Conservation (phyloP, 2,888 invertebrate species). For the Anagyrus pseudococci region DNA sequence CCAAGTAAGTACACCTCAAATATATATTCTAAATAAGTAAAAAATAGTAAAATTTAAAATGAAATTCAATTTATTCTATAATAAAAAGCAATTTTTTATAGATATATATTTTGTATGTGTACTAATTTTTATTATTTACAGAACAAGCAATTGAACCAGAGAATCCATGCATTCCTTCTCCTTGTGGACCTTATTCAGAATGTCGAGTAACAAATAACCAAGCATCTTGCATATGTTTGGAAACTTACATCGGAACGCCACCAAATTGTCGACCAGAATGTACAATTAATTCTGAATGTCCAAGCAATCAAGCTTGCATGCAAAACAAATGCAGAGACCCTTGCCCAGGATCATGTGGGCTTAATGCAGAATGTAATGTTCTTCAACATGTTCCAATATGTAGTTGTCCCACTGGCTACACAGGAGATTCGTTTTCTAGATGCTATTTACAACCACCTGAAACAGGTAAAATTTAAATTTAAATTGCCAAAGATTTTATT, state of each 20-base stretch:
- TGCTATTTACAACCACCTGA: constrained; percentile 44
- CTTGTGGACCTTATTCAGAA: constrained; percentile 67
- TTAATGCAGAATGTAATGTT: constrained; percentile 66
- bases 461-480: constrained; percentile 11
- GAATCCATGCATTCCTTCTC: constrained; percentile 66
- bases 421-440: constrained; percentile 67
- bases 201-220: constrained; percentile 65
- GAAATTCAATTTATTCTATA: neutral
- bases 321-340: constrained; percentile 70
- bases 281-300: constrained; percentile 67
- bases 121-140: neutral
- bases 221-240: constrained; percentile 67
- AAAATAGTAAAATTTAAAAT: too few relatives aligned
- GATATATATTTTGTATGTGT: neutral
- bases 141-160: constrained; percentile 20
- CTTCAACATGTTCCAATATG: constrained; percentile 69
- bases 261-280: constrained; percentile 69
- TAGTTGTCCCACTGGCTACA: constrained; percentile 63
- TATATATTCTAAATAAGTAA: too few relatives aligned
- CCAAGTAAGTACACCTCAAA: constrained; percentile 64
- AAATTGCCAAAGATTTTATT: neutral
- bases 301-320: constrained; percentile 65
- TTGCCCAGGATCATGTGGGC: constrained; percentile 67
- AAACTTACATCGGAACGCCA: constrained; percentile 66
- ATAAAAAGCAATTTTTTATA: neutral